Evolutionary conservation across 30 jellyfish, hydroid and myxozoan species (phyloP), one percentile per base, ranked within the genome.

Genomic region (Rhopilema esculentum): DNA sequence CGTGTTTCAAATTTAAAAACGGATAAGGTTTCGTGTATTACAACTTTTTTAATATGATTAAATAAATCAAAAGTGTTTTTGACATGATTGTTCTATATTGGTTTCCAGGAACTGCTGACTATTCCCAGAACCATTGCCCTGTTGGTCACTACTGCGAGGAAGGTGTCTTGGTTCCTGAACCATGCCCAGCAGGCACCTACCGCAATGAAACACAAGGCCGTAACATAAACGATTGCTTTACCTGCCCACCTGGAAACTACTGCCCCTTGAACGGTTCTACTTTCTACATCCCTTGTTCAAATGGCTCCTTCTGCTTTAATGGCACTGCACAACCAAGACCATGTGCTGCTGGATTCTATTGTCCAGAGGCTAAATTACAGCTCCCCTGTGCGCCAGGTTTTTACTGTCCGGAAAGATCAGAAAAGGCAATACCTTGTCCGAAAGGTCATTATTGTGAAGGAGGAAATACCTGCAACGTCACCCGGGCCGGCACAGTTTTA

Each of bases 161-260:
- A 68, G 98, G 97, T n/a, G 85, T 83, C 23, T 24, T 85, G 69
- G 24, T 48, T n/a, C 96, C 98, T 23, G 86, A 79, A 73, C 94
- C 96, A 29, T 94, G 98, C 80, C 98, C 98, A 1, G 91, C 96
- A 25, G 98, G 98, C 15, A 94, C 97, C 24, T 94, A 70, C 94
- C 86, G 96, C 22, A 94, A 85, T 64, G 61, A 76, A 28, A 78
- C 97, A 8, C 91, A 88, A 16, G 97, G 91, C 16, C 81, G 89
- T 52, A 33, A 49, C 49, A 77, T 94, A n/a, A 24, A 48, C 12
- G 97, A 94, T 17, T 94, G 98, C 69, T 63, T 27, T 50, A 49
- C 64, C 18, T 94, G 98, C 67, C 98, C 98, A 8, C 95, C 97
- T 76, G 98, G 98, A 21, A 89, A 83, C 86, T 94, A 89, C 80